These are phyloP conservation scores for Endomychus coccineus DNA, from an alignment of 2,888 invertebrate genomes.

Conservation along the genomic window DNA sequence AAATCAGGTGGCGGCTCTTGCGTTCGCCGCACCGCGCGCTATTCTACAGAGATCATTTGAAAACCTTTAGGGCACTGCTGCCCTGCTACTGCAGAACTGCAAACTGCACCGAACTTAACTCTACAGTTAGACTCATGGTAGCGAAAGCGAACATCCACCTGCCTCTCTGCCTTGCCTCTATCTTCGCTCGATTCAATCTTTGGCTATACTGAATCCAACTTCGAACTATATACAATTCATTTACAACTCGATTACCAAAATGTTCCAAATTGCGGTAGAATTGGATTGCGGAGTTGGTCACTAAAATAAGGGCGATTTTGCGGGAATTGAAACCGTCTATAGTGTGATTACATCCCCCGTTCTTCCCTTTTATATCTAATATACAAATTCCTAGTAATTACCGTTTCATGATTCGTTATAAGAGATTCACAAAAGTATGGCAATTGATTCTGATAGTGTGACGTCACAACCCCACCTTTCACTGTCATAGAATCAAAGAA, in stretches of 20 bases:
- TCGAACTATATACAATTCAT: slow-evolving; percentile 21
- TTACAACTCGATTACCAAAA: too few species aligned
- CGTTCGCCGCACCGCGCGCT: slow-evolving; percentile 39
- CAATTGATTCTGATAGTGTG: too few species aligned
- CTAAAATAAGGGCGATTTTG: not conserved
- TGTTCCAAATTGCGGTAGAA: too few species aligned
- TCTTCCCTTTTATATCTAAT: too few species aligned
- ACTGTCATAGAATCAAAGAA: too few species aligned
- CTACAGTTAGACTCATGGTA: slow-evolving; percentile 37
- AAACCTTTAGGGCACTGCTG: slow-evolving; percentile 38
- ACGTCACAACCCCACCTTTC: too few species aligned
- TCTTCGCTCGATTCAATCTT: slow-evolving; percentile 35
- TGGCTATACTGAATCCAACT: slow-evolving; percentile 43
- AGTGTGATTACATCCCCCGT: too few species aligned
- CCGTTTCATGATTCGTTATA: too few species aligned
- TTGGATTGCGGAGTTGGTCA: too few species aligned
- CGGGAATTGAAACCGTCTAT: too few species aligned
- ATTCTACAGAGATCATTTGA: slow-evolving; percentile 46
- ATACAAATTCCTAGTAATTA: too few species aligned
- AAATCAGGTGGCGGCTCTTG: slow-evolving; percentile 38
- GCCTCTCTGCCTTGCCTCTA: slow-evolving; percentile 2
- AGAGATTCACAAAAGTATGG: too few species aligned
- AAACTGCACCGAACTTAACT: slow-evolving; percentile 22
- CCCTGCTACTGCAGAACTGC: slow-evolving; percentile 17
- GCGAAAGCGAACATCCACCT: slow-evolving; percentile 35